Conservation (phyloP, 2,113 vertebrate genomes). For the Gymnocephalus cernua region DNA sequence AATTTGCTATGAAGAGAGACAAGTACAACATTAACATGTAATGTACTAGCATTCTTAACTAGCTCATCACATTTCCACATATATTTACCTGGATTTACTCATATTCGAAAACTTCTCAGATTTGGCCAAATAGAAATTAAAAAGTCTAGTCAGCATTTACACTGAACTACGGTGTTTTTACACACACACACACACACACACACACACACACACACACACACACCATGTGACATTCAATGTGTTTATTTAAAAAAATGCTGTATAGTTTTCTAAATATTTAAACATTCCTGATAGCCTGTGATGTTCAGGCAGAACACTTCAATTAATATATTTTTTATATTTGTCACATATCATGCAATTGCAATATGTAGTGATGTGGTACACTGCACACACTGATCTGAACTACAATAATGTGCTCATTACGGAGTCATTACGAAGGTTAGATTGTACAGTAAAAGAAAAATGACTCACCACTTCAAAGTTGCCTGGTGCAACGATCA, state of each 20-base stretch:
- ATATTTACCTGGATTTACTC: no score
- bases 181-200: no score
- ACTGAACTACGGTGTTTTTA: not conserved
- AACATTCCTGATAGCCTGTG: not conserved
- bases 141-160: no score
- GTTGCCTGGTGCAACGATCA: conserved; percentile 96
- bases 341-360: not conserved
- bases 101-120: not conserved
- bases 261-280: not conserved
- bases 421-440: not conserved
- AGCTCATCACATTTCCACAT: not conserved
- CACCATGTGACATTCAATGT: not conserved
- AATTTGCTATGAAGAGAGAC: conserved; percentile 89
- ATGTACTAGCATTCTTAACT: not conserved
- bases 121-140: not conserved
- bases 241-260: no score
- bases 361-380: no score
- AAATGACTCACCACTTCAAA: conserved; percentile 95
- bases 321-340: not conserved
- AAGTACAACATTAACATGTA: not conserved
- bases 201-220: no score
- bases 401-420: no score
- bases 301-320: not conserved
- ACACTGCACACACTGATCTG: not conserved
- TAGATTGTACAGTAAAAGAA: not conserved